Evolutionary conservation across 2,888 invertebrate genomes (phyloP), one percentile per base, ranked within the genome.

Genomic region (Meloe dianella): DNA sequence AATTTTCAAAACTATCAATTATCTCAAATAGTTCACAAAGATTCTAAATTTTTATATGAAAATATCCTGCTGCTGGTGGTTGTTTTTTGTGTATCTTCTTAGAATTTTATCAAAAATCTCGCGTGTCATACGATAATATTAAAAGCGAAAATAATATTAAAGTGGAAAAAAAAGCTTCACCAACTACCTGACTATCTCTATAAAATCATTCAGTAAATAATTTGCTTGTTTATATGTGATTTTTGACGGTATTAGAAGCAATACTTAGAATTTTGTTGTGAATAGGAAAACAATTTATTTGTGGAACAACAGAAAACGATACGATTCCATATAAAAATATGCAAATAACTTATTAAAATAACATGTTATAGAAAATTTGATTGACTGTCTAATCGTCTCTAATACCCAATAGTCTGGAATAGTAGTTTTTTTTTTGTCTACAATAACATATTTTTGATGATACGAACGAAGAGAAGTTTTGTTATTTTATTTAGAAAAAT

Each of bases 281-380:
- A 3, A 5, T 22, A 20, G 20, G 47, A 20, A 47, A 47, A 4
- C 17, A 20, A 20, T 47, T 20, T 20, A 20, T 51, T 51, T 51
- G 51, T 14, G 7, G 8, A 41, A 41, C 57, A 54, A 35, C 57
- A 60, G 54, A 67, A 67, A 67, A 38, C 67, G 67, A 64, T 67
- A 58, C 64, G 57, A 67, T 68, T 68, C 54, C 59, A 51, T 51
- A 51, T 10, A 60, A 68, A 68, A 68, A 65, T 68, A 68, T 68
- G 68, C 68, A 68, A 68, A 68, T 68, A 60, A 51, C 32, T 56
- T 35, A 61, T 59, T 64, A 61, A 68, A 68, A 68, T 68, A 68
- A 65, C 54, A 68, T 60, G 68, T 68, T 68, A 61, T 62, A 60
- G 62, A 65, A 32, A 59, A 61, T 67, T 68, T 68, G 68, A 68